Conservation (phyloP, 2,888 invertebrate genomes). For the Drosophila gaucha region DNA sequence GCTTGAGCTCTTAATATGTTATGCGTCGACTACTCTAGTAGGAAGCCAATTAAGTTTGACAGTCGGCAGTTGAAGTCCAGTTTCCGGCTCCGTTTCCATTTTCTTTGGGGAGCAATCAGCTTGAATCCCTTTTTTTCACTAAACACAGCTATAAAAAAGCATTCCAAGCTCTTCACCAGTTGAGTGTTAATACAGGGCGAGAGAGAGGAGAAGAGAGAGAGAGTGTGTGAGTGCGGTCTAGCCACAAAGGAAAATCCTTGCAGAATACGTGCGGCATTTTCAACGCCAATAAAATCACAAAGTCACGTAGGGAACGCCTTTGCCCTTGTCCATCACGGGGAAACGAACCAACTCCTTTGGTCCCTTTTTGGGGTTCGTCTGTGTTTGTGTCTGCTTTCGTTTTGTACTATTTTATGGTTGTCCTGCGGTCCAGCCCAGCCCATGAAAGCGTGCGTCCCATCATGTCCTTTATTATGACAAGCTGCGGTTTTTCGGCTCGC, state of each 20-base stretch:
- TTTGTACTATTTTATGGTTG: constrained; percentile 49
- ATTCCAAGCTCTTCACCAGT: constrained; percentile 67
- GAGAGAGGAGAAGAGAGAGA: background rate
- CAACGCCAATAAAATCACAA: constrained; percentile 82
- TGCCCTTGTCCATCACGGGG: constrained; percentile 69
- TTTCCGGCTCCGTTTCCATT: constrained; percentile 1
- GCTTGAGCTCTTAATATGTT: constrained; percentile 35
- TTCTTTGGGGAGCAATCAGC: constrained; percentile 72
- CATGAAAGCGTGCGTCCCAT: constrained; percentile 60
- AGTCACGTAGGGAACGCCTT: constrained; percentile 77
- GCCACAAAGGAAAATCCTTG: constrained; percentile 62
- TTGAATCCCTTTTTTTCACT: constrained; percentile 74
- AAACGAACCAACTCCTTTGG: constrained; percentile 16
- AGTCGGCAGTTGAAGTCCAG: constrained; percentile 32
- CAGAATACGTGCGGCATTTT: constrained; percentile 74
- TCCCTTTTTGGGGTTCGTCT: constrained; percentile 15
- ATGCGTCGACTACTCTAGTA: background rate
- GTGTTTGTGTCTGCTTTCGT: constrained; percentile 36
- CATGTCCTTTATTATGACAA: constrained; percentile 77
- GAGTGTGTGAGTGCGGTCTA: constrained; percentile 9
- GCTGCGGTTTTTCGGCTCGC: constrained; percentile 66
- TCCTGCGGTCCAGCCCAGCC: constrained; percentile 58
- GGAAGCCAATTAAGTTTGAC: constrained; percentile 52
- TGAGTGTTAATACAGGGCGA: constrained; percentile 71
- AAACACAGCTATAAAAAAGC: constrained; percentile 76